Evolutionary conservation across 2,888 invertebrate genomes (phyloP), one percentile per base, ranked within the genome.

Genomic region (Cantharis rufa): DNA sequence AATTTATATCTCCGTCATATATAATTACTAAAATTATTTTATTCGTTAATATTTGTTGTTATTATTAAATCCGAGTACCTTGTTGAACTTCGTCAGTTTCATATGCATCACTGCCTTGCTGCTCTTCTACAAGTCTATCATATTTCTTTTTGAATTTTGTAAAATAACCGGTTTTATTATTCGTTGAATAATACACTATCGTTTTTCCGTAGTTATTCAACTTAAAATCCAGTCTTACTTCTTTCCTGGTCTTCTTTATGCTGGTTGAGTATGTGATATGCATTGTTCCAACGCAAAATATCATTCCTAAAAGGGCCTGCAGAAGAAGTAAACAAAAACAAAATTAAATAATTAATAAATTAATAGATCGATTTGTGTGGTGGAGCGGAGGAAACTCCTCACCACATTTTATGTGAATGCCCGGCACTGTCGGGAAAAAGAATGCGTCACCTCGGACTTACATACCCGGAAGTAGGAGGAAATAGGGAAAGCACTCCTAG

Each of bases 21-120:
- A 90, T 77, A 24, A 91, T 85, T 16, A 84, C 90, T 90, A 84
- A 62, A 75, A 79, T 15, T 11, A 72, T 18, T 62, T 62, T 9
- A 13, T 63, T 13, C 13, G 10, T 27, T 5, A 13, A 21, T 15
- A 11, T 24, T 4, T 10, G 21, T 27, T 62, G 0, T 15, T 13
- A 5, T 32, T 13, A 1, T 32, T 4, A 32, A 32, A 32, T 2
- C n/a, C 11, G 48, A n/a, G n/a, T 81, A 82, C 82, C 82, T 62
- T 79, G 78, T 3, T 81, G 80, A n/a, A 82, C 82, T 13, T 77
- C 72, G 10, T 16, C 63, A 11, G 69, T 83, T 15, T 82, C 66
- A 13, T 78, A 28, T 15, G 83, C 74, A 28, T 72, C 66, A 64
- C 83, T 82, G n/a, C 77, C 78, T 74, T 85, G 80, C 11, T 85